A percentile compares a stretch with the other conserved stretches of the same genome.
Evolutionary conservation across 92 coral and sea anemone species (phyloP).

Genomic region (Bergia sp.): DNA sequence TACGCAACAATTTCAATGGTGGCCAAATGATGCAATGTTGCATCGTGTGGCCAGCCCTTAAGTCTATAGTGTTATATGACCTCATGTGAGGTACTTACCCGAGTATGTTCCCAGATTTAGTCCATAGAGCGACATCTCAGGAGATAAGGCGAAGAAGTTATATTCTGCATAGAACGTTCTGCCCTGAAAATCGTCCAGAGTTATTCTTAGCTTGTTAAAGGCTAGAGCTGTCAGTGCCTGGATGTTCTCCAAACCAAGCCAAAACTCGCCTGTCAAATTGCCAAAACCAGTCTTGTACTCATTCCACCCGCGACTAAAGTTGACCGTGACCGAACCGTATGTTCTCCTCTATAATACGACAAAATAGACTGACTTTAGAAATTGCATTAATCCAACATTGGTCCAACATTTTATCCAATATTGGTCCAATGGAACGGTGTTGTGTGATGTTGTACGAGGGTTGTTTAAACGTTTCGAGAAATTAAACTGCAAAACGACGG

Average conservation of each 20-base stretch:
- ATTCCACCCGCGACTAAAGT: slow-evolving; percentile 34
- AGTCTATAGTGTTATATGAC: too few relatives aligned
- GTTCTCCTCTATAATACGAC: not conserved
- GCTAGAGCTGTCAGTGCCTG: not conserved
- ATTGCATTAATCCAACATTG: not conserved
- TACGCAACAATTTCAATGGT: not conserved
- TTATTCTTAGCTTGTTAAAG: slow-evolving; percentile 11
- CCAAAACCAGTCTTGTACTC: slow-evolving; percentile 36
- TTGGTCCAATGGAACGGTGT: too few relatives aligned
- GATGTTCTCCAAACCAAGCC: slow-evolving; percentile 25
- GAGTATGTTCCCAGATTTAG: slow-evolving; percentile 20
- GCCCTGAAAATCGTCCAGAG: not conserved
- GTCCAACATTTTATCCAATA: too few relatives aligned
- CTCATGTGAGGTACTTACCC: not conserved
- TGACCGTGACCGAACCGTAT: slow-evolving; percentile 27
- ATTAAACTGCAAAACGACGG: not conserved
- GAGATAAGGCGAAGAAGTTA: slow-evolving; percentile 19
- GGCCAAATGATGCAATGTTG: not conserved
- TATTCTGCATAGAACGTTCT: slow-evolving; percentile 8
- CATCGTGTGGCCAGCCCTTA: too few relatives aligned
- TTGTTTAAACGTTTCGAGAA: too few relatives aligned
- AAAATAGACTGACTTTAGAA: not conserved
- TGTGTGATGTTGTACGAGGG: too few relatives aligned
- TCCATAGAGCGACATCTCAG: not conserved
- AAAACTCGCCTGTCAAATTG: slow-evolving; percentile 12